These are phyloP conservation scores for Clupea harengus DNA, from an alignment of 2,113 vertebrate genomes.

Conservation along the genomic window DNA sequence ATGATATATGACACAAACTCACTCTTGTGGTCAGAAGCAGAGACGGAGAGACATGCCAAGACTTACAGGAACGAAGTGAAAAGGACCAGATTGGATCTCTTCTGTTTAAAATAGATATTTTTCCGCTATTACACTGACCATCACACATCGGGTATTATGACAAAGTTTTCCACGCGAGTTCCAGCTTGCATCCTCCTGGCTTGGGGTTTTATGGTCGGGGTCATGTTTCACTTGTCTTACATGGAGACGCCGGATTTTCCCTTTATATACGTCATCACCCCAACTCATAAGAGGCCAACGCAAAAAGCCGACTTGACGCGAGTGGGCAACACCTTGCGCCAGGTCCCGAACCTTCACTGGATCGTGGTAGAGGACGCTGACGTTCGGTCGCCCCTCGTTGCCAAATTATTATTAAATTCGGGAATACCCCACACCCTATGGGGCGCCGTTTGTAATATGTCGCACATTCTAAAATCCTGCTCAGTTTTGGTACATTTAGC, in stretches of 20 bases:
- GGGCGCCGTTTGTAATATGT: too few species aligned
- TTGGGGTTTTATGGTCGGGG: not conserved
- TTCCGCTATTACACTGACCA: not conserved
- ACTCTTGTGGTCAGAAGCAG: too few species aligned
- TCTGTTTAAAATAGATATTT: too few species aligned
- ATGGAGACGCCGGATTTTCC: constrained; percentile 57
- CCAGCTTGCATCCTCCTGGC: not conserved
- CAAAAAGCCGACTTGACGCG: constrained; percentile 94
- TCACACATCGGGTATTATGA: not conserved
- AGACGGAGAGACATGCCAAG: too few species aligned
- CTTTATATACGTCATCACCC: constrained; percentile 81
- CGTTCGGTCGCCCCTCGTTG: constrained; percentile 76
- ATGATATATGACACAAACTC: too few species aligned
- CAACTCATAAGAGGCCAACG: constrained; percentile 83
- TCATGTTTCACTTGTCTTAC: not conserved
- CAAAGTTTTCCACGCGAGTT: not conserved
- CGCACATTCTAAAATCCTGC: too few species aligned
- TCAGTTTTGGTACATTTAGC: too few species aligned
- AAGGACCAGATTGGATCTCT: too few species aligned
- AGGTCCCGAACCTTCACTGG: constrained; percentile 91
- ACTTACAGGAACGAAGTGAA: too few species aligned
- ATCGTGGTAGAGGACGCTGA: constrained; percentile 88
- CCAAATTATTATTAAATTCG: constrained; percentile 77
- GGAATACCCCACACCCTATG: constrained; percentile 89
- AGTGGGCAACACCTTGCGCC: constrained; percentile 87